Evolutionary conservation across 2,888 invertebrate genomes (phyloP), one percentile per base, ranked within the genome.

Genomic region (Galerucella nymphaeae): DNA sequence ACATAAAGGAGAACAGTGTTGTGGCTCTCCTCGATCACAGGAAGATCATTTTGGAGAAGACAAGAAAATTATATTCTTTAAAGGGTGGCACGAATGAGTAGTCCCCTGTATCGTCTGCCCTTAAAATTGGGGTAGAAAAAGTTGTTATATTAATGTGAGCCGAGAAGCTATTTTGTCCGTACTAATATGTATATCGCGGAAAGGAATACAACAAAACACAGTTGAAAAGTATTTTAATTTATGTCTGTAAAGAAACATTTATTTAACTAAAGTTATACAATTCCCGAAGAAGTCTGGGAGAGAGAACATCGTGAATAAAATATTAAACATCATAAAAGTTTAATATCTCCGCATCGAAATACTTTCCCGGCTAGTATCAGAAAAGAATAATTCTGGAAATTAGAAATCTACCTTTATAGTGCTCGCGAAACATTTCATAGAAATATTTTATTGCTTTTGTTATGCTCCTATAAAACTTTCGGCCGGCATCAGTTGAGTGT

Each of bases 401-500:
- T 83, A 82, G 82, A 82, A 80, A 79, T 75, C 76, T 77, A 81
- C 80, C 80, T 82, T 82, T 82, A 82, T 80, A 80, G 77, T 80
- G 78, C 79, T 79, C 76, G 72, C 75, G 78, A 80, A 81, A 82
- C 82, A 81, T 81, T 82, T 82, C 79, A 83, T 81, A 81, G 81
- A 80, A 83, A 72, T 74, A 68, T 82, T 84, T 84, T 83, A 84
- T 82, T 83, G 81, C 83, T 77, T 66, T 76, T 73, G 81, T 82
- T 82, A 83, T 82, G 78, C 50, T 75, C 77, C 84, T 82, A 84
- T 84, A 84, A 85, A 84, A 84, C 80, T 83, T 83, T 83, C 79
- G 78, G 75, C 78, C 80, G 73, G 74, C 75, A 79, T 80, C 77
- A 80, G 80, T n/a, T n/a, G n/a, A n/a, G n/a, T 79, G 79, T 78